Evolutionary conservation across 2,113 vertebrate genomes (phyloP), one percentile per base, ranked within the genome.

Genomic region (Apistogramma diplotaenia): DNA sequence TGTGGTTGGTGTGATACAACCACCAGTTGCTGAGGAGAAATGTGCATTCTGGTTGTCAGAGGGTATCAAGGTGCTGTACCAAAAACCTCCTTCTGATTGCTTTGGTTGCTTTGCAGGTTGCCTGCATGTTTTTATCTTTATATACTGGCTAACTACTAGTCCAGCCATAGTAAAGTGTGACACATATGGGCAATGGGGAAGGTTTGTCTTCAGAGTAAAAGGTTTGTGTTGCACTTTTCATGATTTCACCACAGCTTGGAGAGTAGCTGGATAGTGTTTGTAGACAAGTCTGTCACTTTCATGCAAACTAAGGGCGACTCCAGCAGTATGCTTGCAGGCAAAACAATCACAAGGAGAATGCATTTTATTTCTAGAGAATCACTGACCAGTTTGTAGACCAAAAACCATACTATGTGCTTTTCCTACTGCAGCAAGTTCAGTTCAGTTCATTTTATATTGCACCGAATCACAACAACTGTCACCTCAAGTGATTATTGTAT

Each of bases 401-500:
- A 19, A 60, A 25, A 79, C 65, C 56, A 73, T 75, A 67, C 19
- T 6, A 57, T 23, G 40, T 74, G 58, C 74, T 88, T 60, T 79
- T 70, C 55, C 59, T 67, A 61, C 74, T 29, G 53, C 62, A 61
- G 46, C 29, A 76, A 33, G 8, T 9, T 35, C 8, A 35, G 33
- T 3, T 35, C 33, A 35, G 33, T 35, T 35, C 33, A 35, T 2
- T 9, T 9, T 35, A 35, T 9, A 35, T 35, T 8, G 8, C 33
- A 35, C 33, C 33, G 9, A 35, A 35, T 9, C 33, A 35, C 33
- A 35, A 9, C 8, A 9, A n/a, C n/a, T n/a, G 33, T 35, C 33
- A 35, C 1, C 33, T 9, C 33, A 35, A 81, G 84, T 81, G 51
- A 80, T 71, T 40, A 40, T 62, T 23, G 70, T 73, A 79, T 51